These are phyloP conservation scores for Heliconius hewitsoni DNA, from an alignment of 1,140 invertebrate species.

Conservation along the genomic window DNA sequence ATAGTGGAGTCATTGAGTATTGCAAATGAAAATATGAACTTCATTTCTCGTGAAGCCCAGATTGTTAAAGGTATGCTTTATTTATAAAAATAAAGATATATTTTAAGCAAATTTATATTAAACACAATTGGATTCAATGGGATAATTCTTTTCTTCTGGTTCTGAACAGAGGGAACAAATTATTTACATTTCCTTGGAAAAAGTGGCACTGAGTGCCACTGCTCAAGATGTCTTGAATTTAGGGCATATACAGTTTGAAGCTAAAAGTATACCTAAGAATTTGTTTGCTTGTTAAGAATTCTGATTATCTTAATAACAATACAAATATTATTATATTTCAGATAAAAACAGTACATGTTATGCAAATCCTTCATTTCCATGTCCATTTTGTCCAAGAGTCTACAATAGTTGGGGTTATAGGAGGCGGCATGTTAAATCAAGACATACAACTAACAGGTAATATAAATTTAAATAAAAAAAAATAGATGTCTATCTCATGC, in stretches of 20 bases:
- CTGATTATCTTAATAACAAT: too few relatives aligned
- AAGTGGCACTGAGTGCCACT: too few relatives aligned
- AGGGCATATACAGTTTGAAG: too few relatives aligned
- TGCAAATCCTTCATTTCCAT: conserved; percentile 83
- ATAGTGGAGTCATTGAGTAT: conserved; percentile 74
- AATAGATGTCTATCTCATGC: too few relatives aligned
- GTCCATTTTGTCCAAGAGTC: conserved; percentile 84
- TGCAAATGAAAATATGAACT: conserved; percentile 69
- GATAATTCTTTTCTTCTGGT: too few relatives aligned
- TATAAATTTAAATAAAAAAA: too few relatives aligned
- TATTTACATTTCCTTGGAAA: too few relatives aligned
- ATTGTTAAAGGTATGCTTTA: conserved; percentile 60
- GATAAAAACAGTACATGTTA: conserved; percentile 69
- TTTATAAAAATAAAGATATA: conserved; percentile 46
- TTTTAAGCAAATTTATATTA: not conserved
- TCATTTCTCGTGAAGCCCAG: conserved; percentile 64
- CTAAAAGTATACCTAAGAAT: too few relatives aligned
- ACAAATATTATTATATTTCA: conserved; percentile 55
- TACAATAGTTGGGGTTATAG: conserved; percentile 86
- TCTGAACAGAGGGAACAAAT: too few relatives aligned
- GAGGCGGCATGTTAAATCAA: conserved; percentile 84
- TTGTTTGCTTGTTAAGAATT: too few relatives aligned
- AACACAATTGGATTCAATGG: too few relatives aligned
- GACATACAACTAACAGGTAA: conserved; percentile 81
- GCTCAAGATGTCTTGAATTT: too few relatives aligned